A percentile compares a stretch with the other conserved stretches of the same genome.
phyloP scores from a whole-genome alignment of 2,888 invertebrate species.

The Hedychridium roseum region DNA sequence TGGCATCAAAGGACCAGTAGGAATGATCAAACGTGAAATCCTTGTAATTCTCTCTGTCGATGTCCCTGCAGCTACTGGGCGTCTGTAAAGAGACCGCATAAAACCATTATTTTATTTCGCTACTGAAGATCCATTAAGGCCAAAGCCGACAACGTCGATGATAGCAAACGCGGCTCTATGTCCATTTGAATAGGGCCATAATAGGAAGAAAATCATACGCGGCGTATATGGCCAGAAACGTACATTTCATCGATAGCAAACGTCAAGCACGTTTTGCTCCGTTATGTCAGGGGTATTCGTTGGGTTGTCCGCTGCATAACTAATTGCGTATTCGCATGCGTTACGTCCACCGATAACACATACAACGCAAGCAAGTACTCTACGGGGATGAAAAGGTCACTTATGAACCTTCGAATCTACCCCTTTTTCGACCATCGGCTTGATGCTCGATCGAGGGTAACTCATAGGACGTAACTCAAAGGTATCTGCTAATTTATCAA shows the following conservation, averaged over 20 bases:
- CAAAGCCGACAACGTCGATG: no score
- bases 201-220: no score
- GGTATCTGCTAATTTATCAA: no score
- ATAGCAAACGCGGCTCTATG: no score
- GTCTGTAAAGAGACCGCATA: constrained; percentile 42
- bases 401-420: no score
- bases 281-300: constrained; percentile 31
- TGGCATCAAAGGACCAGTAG: constrained; percentile 82
- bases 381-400: constrained; percentile 29
- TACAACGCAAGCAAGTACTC: constrained; percentile 20
- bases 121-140: no score
- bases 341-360: no score
- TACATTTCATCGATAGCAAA: neutral
- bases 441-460: no score
- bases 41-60: constrained; percentile 74
- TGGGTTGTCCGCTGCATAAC: constrained; percentile 18
- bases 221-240: no score
- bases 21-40: constrained; percentile 91
- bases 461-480: no score
- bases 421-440: no score
- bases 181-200: no score
- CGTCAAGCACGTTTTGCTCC: neutral
- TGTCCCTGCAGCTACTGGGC: constrained; percentile 69
- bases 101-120: neutral
- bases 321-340: constrained; percentile 21